phyloP scores from a whole-genome alignment of 2,888 invertebrate genomes.

The Leptopilina myrica region DNA sequence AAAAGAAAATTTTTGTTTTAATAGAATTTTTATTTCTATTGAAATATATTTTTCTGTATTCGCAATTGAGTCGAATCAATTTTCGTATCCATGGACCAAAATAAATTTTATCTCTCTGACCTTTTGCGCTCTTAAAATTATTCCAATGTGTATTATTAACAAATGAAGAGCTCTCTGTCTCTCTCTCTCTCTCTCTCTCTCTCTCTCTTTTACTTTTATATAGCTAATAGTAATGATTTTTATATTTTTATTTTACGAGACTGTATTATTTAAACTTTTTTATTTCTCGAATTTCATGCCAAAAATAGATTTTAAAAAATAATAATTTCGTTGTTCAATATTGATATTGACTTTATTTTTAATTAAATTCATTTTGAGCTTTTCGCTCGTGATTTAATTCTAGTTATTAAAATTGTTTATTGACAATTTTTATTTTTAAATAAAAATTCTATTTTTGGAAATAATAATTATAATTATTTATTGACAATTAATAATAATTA shows the following conservation, averaged over 20 bases:
- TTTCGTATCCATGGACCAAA: background rate
- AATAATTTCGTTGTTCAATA: background rate
- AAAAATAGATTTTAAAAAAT: background rate
- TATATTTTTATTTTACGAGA: background rate
- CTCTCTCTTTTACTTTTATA: too few relatives aligned
- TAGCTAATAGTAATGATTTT: background rate
- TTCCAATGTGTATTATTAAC: background rate
- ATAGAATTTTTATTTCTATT: background rate
- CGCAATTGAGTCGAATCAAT: too few relatives aligned
- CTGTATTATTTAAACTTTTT: too few relatives aligned
- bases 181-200: background rate
- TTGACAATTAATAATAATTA: too few relatives aligned
- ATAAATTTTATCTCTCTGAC: constrained; percentile 17
- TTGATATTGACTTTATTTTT: constrained; percentile 30
- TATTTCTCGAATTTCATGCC: background rate
- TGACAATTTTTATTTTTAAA: too few relatives aligned
- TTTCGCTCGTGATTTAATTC: too few relatives aligned
- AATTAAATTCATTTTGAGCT: background rate
- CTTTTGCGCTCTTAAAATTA: background rate
- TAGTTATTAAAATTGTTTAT: too few relatives aligned
- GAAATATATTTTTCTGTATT: too few relatives aligned
- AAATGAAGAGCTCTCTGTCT: background rate
- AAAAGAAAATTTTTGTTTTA: background rate
- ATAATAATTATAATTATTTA: too few relatives aligned
- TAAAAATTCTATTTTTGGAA: too few relatives aligned